Base-by-base conservation (phyloP, 2,888 invertebrate species). In the Chymomyza amoena region DNA sequence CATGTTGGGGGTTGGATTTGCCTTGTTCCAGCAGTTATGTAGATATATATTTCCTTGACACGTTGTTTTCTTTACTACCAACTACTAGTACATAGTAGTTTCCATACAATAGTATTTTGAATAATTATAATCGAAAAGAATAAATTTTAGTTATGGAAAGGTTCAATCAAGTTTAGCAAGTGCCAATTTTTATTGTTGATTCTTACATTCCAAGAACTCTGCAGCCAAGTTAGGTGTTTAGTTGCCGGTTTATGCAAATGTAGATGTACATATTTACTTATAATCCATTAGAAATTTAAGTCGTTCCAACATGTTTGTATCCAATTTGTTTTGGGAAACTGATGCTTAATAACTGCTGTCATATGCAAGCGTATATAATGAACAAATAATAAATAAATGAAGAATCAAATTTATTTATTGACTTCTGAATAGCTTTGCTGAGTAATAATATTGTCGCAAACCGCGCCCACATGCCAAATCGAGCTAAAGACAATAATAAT, bases 361-460 rank as follows among this genome's bases (percentile, higher is more conserved):
- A 45, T 54, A 56, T 45, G 32, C 32, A 32, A 32, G 7, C 32
- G 9, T 7, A 63, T 28, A 60, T 51, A 69, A 25, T 63, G 57
- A 66, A 50, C 68, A 70, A 68, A 66, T 25, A 25, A 25, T 25
- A 70, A 71, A 70, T 65, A 82, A 82, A 85, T 77, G 80, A 81
- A 82, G 77, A 18, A 72, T 72, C 13, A 71, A 70, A 73, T 74
- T 80, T 77, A 66, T 77, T 75, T 70, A 77, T 66, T 70, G 77
- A 75, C 72, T 65, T 75, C 79, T 80, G 78, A 74, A 69, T 52
- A 70, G 71, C 68, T 75, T 45, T 75, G 82, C 73, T 68, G 13
- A 45, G 10, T 6, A 13, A 13, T 45, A 80, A 36, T 68, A 56
- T 28, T 18, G 73, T 75, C 69, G 68, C 72, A 70, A 61, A 16